A percentile compares a stretch with the other conserved stretches of the same genome.
Evolutionary conservation across 2,797 vertebrate species (phyloP).

Genomic region (Danionella dracula): DNA sequence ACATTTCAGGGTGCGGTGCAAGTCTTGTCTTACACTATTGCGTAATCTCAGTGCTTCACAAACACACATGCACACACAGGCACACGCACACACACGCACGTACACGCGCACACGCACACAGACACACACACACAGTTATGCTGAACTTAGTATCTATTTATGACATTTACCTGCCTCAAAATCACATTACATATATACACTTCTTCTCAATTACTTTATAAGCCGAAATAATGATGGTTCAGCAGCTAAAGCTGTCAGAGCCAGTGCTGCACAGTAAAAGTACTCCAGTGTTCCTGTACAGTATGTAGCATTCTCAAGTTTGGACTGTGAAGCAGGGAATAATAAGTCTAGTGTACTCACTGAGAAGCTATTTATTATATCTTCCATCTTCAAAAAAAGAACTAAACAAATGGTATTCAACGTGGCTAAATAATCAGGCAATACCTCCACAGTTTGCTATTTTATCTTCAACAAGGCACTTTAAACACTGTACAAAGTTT

Average conservation of each 20-base stretch:
- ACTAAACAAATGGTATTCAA: background rate
- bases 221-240: constrained; percentile 1
- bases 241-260: constrained; percentile 13
- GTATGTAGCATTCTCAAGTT: constrained; percentile 1
- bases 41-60: background rate
- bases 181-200: too few relatives aligned
- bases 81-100: too few relatives aligned
- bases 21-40: constrained; percentile 13
- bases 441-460: background rate
- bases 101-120: too few relatives aligned
- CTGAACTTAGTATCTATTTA: too few relatives aligned
- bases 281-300: background rate
- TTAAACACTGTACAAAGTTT: background rate
- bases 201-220: too few relatives aligned
- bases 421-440: background rate
- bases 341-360: constrained; percentile 27
- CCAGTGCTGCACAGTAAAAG: background rate
- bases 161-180: too few relatives aligned
- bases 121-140: too few relatives aligned
- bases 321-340: background rate
- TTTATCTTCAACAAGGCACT: background rate
- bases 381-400: constrained; percentile 23
- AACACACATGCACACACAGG: background rate
- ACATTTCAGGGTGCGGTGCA: constrained; percentile 25
- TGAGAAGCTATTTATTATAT: constrained; percentile 21